Evolutionary conservation across 2,797 vertebrate species (phyloP), one percentile per base, ranked within the genome.

Genomic region (Ctenochaetus hawaiiensis): DNA sequence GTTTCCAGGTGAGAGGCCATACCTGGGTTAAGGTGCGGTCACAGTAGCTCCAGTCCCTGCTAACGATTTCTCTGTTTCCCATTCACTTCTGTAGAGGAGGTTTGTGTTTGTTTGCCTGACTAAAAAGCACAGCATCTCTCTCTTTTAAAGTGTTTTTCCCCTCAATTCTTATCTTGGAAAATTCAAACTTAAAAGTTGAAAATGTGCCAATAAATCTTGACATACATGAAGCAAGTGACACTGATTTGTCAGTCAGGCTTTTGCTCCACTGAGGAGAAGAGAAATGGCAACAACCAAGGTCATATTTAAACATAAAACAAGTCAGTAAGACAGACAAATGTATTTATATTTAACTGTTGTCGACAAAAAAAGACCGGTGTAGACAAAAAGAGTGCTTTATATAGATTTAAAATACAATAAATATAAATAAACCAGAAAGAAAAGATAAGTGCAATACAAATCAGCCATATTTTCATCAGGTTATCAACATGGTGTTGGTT

Each of bases 1-100:
- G 97, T 95, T 99, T 99, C 95, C 97, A 98, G 97, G 97, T 99
- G 97, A 98, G 98, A 80, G 83, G 75, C 60, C 59, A 70, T 51
- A 49, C 67, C 62, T 10, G 1, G 53, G 59, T 78, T 26, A 48
- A 66, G 77, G 72, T 84, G 67, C 45, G 26, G 79, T 87, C 78
- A 87, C 74, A 69, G 61, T 69, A 61, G 72, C 59, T 71, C 2
- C 54, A 43, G 13, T 51, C 22, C 11, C 53, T 60, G 39, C 9
- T 0, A 49, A 44, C 57, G 62, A 23, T 13, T 34, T 3, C 12
- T 23, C 10, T 0, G 8, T 49, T 18, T 60, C 12, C 9, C 26
- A 17, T 10, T 82, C 45, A 34, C 54, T 7, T 30, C 11, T 44
- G 4, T 47, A 10, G 8, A 66, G 34, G 3, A 1, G 0, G 20